phyloP scores from a whole-genome alignment of 2,888 invertebrate species.

The Dolichomitus sp. region DNA sequence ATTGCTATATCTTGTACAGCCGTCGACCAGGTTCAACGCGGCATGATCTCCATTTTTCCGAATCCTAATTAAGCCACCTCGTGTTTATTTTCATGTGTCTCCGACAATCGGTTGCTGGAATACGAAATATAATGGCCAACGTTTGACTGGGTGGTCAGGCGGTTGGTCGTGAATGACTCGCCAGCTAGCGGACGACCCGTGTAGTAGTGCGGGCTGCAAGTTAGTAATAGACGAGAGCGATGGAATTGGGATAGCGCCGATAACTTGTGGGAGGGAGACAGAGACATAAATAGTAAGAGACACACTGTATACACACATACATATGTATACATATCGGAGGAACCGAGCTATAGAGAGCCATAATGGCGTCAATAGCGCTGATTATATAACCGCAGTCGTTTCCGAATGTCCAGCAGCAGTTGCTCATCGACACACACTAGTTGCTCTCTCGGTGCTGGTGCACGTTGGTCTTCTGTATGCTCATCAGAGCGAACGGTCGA shows the following conservation, averaged over 20 bases:
- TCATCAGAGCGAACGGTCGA: background rate
- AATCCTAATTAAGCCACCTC: conserved; percentile 55
- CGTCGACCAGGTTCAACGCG: conserved; percentile 1
- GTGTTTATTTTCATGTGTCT: conserved; percentile 72
- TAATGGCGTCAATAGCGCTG: conserved; percentile 82
- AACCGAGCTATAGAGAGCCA: conserved; percentile 56
- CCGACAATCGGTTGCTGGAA: conserved; percentile 67
- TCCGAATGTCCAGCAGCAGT: conserved; percentile 58
- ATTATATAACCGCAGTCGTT: conserved; percentile 79
- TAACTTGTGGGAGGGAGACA: conserved; percentile 17
- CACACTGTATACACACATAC: background rate
- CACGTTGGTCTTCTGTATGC: background rate
- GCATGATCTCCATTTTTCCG: conserved; percentile 56
- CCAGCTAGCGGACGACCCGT: background rate
- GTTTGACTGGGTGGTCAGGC: background rate
- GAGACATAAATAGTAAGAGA: background rate
- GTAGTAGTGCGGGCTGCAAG: background rate
- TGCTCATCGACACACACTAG: background rate
- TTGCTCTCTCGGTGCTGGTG: background rate
- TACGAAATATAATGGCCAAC: conserved; percentile 66
- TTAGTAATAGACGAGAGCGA: conserved; percentile 38
- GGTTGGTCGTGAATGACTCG: background rate
- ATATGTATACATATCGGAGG: conserved; percentile 47
- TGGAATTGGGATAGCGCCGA: conserved; percentile 44
- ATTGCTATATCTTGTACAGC: background rate